Evolutionary conservation across 2,888 invertebrate species (phyloP), one percentile per base, ranked within the genome.

Genomic region (Apodemia mormo): DNA sequence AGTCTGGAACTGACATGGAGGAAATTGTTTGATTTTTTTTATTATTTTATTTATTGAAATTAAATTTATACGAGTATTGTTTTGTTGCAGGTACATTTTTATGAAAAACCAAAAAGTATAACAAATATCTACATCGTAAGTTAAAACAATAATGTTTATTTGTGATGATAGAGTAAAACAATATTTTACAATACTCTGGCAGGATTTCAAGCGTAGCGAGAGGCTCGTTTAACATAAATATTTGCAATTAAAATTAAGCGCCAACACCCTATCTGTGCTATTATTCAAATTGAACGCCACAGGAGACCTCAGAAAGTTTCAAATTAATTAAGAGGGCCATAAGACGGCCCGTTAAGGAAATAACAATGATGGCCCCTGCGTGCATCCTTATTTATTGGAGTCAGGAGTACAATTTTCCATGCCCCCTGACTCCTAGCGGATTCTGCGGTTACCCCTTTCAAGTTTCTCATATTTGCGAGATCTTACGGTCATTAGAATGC

Each of bases 241-340:
- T 93, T 93, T 93, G 90, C 92, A 92, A 92, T 93, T 93, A 92
- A 90, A 93, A 93, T 93, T 89, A 91, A 87, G 85, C 87, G 81
- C 80, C 82, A 85, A 81, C 89, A 84, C 91, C 91, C 92, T 88
- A 90, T 92, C 90, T 82, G 12, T 78, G 90, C 89, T 88, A 92
- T 93, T 93, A 93, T 93, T 93, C 92, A 93, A 93, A 93, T 93
- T 85, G 91, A 80, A 81, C 89, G 87, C 92, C 91, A 88, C 90
- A 84, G 90, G 92, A 91, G 92, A 91, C 91, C 91, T 87, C 89
- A 87, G 90, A 92, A 93, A 93, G 91, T 93, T 92, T 89, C 91
- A 92, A 93, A 93, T 93, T 93, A 93, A 93, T 93, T 93, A 92
- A 93, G 92, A 90, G 90, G 86, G 89, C 82, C 88, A 91, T 92